Percentiles rank a stretch among this genome's conserved stretches.
phyloP scores from a whole-genome alignment of 2,888 invertebrate species.

The Isotomurus palustris region DNA sequence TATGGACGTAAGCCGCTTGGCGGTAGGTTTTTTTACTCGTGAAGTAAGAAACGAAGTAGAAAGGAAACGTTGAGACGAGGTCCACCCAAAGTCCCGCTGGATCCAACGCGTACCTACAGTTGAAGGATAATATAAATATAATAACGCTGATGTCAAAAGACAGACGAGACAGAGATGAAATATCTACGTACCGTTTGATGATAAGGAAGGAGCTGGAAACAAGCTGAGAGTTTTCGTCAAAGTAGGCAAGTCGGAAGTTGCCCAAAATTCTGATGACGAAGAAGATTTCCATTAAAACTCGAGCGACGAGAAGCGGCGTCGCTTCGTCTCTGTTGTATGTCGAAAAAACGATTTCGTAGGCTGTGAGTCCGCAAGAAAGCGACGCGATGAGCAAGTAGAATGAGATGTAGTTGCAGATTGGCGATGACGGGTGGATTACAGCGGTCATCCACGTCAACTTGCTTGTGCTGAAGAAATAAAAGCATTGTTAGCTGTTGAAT shows the following conservation, averaged over 20 bases:
- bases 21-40: not conserved
- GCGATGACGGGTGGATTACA: conserved; percentile 35
- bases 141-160: too few relatives aligned
- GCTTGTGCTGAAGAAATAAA: conserved; percentile 13
- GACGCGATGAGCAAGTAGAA: conserved; percentile 34
- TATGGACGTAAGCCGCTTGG: conserved; percentile 20
- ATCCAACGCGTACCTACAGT: conserved; percentile 27
- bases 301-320: not conserved
- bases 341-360: conserved; percentile 38
- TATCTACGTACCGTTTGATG: too few relatives aligned
- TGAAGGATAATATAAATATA: too few relatives aligned
- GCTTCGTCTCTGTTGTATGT: conserved; percentile 7
- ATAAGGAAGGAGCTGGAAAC: too few relatives aligned
- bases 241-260: conserved; percentile 40
- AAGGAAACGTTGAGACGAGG: conserved; percentile 32
- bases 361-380: conserved; percentile 35
- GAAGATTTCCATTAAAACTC: conserved; percentile 31
- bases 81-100: conserved; percentile 36
- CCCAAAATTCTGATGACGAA: conserved; percentile 37
- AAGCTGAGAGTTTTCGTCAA: conserved; percentile 18
- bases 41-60: conserved; percentile 21
- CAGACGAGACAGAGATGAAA: not conserved
- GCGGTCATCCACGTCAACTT: conserved; percentile 28
- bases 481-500: not conserved
- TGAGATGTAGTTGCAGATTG: conserved; percentile 25